phyloP scores from a whole-genome alignment of 2,888 invertebrate species.

The Euproctis similis region DNA sequence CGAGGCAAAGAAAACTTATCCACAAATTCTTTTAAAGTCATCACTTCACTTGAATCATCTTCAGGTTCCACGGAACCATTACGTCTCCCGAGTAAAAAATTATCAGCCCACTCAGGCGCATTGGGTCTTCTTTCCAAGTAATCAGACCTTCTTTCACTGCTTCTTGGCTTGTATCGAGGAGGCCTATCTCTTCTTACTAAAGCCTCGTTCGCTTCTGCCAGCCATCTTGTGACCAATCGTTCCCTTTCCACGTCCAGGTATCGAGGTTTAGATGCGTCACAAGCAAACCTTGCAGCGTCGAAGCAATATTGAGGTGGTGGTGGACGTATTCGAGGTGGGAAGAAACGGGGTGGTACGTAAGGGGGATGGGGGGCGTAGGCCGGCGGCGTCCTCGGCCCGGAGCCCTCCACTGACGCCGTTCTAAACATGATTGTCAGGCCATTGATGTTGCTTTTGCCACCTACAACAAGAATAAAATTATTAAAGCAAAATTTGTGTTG shows the following conservation, averaged over 20 bases:
- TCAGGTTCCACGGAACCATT: conserved; percentile 64
- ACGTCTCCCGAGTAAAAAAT: conserved; percentile 55
- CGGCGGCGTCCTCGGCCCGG: conserved; percentile 69
- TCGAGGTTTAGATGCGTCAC: conserved; percentile 66
- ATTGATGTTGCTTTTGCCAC: conserved; percentile 49
- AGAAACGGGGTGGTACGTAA: conserved; percentile 64
- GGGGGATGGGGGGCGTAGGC: conserved; percentile 69
- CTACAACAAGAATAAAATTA: conserved; percentile 50
- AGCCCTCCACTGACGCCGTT: conserved; percentile 72
- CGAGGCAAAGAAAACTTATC: conserved; percentile 78
- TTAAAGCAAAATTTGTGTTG: too few relatives aligned
- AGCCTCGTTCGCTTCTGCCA: conserved; percentile 70
- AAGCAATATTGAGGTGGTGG: conserved; percentile 72
- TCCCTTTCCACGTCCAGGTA: conserved; percentile 69
- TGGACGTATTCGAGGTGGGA: conserved; percentile 61
- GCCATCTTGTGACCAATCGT: conserved; percentile 65
- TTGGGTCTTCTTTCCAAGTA: conserved; percentile 50
- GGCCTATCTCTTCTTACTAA: conserved; percentile 61
- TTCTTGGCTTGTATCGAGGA: conserved; percentile 62
- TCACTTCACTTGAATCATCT: conserved; percentile 64
- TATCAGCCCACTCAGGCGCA: conserved; percentile 64
- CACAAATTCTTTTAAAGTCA: conserved; percentile 75
- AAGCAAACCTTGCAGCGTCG: conserved; percentile 71
- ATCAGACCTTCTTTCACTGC: conserved; percentile 69
- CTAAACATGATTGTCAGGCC: conserved; percentile 69